phyloP scores from a whole-genome alignment of 1,140 invertebrate species.

The Rhyzopertha dominica region DNA sequence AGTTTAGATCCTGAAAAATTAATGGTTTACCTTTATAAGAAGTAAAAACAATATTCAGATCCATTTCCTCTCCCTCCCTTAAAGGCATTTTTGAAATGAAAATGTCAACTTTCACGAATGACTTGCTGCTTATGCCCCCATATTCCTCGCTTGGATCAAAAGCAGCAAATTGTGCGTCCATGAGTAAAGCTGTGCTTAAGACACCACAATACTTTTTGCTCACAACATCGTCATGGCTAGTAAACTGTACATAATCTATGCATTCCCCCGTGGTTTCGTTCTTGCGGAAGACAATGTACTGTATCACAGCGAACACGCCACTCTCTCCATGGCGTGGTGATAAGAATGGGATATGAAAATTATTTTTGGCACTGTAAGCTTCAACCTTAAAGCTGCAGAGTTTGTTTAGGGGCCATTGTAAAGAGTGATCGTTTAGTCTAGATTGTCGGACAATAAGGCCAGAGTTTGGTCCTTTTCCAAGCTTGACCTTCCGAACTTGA shows the following conservation, averaged over 20 bases:
- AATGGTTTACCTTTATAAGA: no score
- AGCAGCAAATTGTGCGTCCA: background rate
- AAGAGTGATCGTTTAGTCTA: no score
- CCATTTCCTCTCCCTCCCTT: slow-evolving; percentile 1
- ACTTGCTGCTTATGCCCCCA: slow-evolving; percentile 1
- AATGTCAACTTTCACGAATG: slow-evolving; percentile 6
- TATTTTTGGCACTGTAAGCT: no score
- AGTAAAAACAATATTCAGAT: slow-evolving; percentile 18
- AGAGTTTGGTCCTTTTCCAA: no score
- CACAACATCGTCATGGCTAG: background rate
- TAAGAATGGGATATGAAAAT: no score
- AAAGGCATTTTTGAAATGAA: slow-evolving; percentile 14
- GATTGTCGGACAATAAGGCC: no score
- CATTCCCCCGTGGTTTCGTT: slow-evolving; percentile 15
- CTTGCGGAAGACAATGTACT: slow-evolving; percentile 11
- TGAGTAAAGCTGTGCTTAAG: background rate
- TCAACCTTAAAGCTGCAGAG: no score
- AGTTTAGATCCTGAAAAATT: no score
- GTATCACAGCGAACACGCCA: slow-evolving; percentile 18
- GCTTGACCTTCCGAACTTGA: no score
- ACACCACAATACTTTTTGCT: slow-evolving; percentile 4
- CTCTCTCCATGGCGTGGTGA: no score
- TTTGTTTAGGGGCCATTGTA: no score
- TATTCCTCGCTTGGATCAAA: background rate
- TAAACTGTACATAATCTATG: slow-evolving; percentile 18